These are phyloP conservation scores for Sarcophaga caerulescens DNA, from an alignment of 2,888 invertebrate genomes.

Conservation along the genomic window DNA sequence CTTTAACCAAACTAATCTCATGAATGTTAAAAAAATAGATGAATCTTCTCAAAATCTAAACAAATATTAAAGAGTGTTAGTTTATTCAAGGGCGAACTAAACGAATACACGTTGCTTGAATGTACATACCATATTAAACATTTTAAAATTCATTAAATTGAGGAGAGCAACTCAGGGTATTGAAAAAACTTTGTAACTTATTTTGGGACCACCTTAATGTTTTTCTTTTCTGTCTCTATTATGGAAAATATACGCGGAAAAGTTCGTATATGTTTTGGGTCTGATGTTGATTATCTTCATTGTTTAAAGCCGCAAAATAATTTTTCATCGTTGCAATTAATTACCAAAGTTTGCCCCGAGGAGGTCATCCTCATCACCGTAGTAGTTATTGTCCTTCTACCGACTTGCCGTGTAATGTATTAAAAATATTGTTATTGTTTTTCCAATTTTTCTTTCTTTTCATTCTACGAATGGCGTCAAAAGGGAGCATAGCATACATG, in stretches of 20 bases:
- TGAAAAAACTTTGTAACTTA: too few species aligned
- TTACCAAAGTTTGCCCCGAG: slow-evolving; percentile 30
- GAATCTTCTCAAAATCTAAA: too few species aligned
- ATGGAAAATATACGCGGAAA: background rate
- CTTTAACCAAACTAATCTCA: too few species aligned
- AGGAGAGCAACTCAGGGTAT: too few species aligned
- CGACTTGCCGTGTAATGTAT: background rate
- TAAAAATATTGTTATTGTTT: background rate
- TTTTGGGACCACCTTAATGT: too few species aligned
- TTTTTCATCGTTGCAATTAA: slow-evolving; percentile 38
- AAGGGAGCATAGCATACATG: background rate
- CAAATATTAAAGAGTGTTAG: too few species aligned
- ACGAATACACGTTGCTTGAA: too few species aligned
- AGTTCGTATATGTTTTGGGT: background rate
- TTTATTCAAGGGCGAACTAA: too few species aligned
- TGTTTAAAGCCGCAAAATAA: slow-evolving; percentile 23
- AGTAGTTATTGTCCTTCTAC: slow-evolving; percentile 5
- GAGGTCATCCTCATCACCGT: slow-evolving; percentile 22
- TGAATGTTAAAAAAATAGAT: too few species aligned
- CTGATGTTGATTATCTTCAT: slow-evolving; percentile 8
- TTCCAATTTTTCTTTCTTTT: background rate
- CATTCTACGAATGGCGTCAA: background rate
- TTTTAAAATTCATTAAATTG: too few species aligned
- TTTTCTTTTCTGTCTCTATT: too few species aligned
- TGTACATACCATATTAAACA: too few species aligned